Conservation (phyloP, 2,888 invertebrate genomes). For the Crepidodera aurea region DNA sequence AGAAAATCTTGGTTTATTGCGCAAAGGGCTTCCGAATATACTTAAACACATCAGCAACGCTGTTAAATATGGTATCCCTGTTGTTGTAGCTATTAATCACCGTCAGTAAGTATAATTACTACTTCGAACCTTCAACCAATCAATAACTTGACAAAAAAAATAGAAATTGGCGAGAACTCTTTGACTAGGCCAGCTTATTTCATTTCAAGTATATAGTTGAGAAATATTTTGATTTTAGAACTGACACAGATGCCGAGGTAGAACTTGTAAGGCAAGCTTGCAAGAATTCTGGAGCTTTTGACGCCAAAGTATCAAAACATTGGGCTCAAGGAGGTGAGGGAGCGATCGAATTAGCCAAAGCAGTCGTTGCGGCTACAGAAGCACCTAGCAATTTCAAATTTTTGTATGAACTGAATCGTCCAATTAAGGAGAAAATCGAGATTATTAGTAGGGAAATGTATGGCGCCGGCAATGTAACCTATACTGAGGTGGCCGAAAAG, state of each 20-base stretch:
- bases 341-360: slow-evolving; percentile 84
- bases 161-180: neutral
- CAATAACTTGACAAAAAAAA: neutral
- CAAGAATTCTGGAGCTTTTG: slow-evolving; percentile 81
- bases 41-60: slow-evolving; percentile 95
- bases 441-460: slow-evolving; percentile 93
- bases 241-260: slow-evolving; percentile 86
- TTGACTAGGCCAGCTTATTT: too few relatives aligned
- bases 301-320: slow-evolving; percentile 87
- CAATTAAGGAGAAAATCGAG: slow-evolving; percentile 87
- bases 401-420: slow-evolving; percentile 73
- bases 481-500: slow-evolving; percentile 75
- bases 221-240: slow-evolving; percentile 63
- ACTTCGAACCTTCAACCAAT: neutral
- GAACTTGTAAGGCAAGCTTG: slow-evolving; percentile 78
- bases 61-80: slow-evolving; percentile 87
- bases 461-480: slow-evolving; percentile 87
- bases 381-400: slow-evolving; percentile 70
- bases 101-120: slow-evolving; percentile 72
- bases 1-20: slow-evolving; percentile 86
- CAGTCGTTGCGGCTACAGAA: slow-evolving; percentile 82
- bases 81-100: slow-evolving; percentile 91
- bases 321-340: slow-evolving; percentile 93
- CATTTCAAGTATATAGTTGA: too few relatives aligned
- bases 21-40: slow-evolving; percentile 88